Conservation (phyloP, 2,797 vertebrate genomes). For the Anguilla marmorata region DNA sequence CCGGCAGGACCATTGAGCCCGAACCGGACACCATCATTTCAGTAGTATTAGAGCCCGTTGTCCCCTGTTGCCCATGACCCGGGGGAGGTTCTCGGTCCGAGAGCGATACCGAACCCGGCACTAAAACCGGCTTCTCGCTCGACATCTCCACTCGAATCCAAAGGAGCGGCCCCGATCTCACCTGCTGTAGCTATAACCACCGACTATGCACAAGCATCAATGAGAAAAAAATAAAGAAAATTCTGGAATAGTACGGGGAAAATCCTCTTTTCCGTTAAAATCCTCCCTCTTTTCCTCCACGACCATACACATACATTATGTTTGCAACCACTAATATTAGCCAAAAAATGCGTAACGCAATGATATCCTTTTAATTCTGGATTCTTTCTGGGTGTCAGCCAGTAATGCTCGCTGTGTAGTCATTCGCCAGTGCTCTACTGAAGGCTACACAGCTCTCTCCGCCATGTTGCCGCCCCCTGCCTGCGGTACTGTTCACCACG, state of each 20-base stretch:
- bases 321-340: conserved; percentile 45
- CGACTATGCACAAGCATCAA: conserved; percentile 64
- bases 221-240: conserved; percentile 47
- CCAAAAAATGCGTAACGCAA: conserved; percentile 52
- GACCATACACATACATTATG: conserved; percentile 62
- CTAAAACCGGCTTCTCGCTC: conserved; percentile 74
- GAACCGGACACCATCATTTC: conserved; percentile 75
- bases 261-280: conserved; percentile 42
- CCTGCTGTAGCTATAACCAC: conserved; percentile 69
- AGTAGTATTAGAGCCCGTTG: conserved; percentile 62
- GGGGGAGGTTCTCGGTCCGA: conserved; percentile 65
- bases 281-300: conserved; percentile 63
- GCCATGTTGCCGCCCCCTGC: conserved; percentile 98
- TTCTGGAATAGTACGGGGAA: conserved; percentile 28
- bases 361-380: conserved; percentile 45
- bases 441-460: conserved; percentile 61
- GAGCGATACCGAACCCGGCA: conserved; percentile 67
- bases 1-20: conserved; percentile 85
- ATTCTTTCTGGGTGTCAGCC: conserved; percentile 46
- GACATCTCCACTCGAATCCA: conserved; percentile 71
- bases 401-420: conserved; percentile 56
- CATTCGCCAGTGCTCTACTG: conserved; percentile 72
- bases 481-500: conserved; percentile 82
- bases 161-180: conserved; percentile 64
- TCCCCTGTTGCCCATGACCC: conserved; percentile 57